Percentiles rank a stretch among this genome's conserved stretches.
These are phyloP conservation scores for Melanostoma mellinum DNA, from an alignment of 2,888 invertebrate species.

Conservation along the genomic window DNA sequence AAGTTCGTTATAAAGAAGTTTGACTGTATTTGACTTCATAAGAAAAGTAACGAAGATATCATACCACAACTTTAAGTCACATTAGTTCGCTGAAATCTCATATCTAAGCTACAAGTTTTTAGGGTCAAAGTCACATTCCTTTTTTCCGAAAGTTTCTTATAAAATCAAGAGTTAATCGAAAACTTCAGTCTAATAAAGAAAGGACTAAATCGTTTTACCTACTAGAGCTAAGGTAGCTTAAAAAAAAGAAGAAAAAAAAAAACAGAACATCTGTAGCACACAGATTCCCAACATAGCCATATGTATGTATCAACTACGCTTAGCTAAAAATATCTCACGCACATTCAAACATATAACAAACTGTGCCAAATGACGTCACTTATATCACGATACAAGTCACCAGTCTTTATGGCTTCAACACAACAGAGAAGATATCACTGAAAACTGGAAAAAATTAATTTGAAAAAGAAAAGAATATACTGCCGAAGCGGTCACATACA, in stretches of 20 bases:
- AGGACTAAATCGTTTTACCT: no score
- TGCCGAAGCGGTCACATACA: slow-evolving; percentile 40
- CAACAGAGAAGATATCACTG: not conserved
- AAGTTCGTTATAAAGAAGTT: no score
- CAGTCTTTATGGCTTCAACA: slow-evolving; percentile 19
- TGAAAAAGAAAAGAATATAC: slow-evolving; percentile 19
- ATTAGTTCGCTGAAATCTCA: no score
- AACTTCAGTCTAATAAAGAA: no score
- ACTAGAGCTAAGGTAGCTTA: no score
- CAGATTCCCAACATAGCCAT: not conserved
- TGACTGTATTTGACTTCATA: no score
- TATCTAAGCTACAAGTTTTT: no score
- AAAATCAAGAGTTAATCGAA: no score
- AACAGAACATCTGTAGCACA: not conserved
- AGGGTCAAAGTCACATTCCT: no score
- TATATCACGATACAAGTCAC: not conserved
- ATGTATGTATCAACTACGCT: not conserved
- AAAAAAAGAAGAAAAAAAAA: not conserved
- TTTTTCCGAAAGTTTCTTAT: no score
- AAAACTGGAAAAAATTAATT: slow-evolving; percentile 2
- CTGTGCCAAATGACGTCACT: slow-evolving; percentile 57
- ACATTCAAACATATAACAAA: slow-evolving; percentile 50
- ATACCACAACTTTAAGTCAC: no score
- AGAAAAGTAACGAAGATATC: no score
- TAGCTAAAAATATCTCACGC: slow-evolving; percentile 38